phyloP scores from a whole-genome alignment of 2,113 vertebrate species.

The Gasterosteus nipponicus region DNA sequence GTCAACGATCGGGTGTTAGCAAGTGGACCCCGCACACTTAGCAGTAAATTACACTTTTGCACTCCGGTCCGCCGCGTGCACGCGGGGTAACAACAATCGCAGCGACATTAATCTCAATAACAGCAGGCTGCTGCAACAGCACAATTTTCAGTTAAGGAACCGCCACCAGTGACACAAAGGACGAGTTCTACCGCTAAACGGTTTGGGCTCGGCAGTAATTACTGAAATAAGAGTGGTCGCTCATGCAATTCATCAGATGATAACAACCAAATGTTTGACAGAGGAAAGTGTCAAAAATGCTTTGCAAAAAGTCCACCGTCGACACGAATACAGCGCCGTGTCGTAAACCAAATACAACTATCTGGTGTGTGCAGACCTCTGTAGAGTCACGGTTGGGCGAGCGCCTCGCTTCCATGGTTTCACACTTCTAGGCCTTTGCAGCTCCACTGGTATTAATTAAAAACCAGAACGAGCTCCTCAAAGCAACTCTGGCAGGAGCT shows the following conservation, averaged over 20 bases:
- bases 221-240: slow-evolving; percentile 12
- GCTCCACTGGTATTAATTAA: slow-evolving; percentile 74
- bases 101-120: slow-evolving; percentile 62
- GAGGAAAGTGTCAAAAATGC: not conserved
- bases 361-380: slow-evolving; percentile 27
- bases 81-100: slow-evolving; percentile 9
- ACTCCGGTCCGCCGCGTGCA: not conserved
- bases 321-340: not conserved
- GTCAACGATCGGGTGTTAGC: slow-evolving; percentile 8
- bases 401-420: slow-evolving; percentile 44
- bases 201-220: slow-evolving; percentile 26
- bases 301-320: not conserved
- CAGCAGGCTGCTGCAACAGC: slow-evolving; percentile 35
- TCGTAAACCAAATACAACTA: not conserved
- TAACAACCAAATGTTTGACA: slow-evolving; percentile 10
- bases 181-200: slow-evolving; percentile 15
- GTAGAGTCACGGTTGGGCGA: slow-evolving; percentile 41
- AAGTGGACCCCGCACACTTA: slow-evolving; percentile 5
- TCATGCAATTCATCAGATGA: slow-evolving; percentile 20
- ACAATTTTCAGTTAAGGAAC: slow-evolving; percentile 54
- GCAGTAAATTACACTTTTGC: not conserved
- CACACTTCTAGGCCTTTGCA: slow-evolving; percentile 44
- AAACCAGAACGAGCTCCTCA: slow-evolving; percentile 48
- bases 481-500: slow-evolving; percentile 48
- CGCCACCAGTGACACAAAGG: slow-evolving; percentile 10